Conservation (phyloP, 1,140 invertebrate species). For the Agrilus planipennis region DNA sequence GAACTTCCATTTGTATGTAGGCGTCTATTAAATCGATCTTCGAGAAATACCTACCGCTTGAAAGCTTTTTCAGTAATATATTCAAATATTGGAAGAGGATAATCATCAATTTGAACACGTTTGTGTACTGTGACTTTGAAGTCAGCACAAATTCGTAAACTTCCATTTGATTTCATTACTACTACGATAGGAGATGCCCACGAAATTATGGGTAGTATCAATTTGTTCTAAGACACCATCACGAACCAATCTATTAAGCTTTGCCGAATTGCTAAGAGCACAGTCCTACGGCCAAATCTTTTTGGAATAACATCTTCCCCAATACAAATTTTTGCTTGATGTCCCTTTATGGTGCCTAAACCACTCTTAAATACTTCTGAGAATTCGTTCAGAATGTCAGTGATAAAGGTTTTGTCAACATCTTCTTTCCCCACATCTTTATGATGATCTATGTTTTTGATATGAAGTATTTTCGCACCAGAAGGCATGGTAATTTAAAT, state of each 20-base stretch:
- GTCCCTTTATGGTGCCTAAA: not conserved
- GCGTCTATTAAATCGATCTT: slow-evolving; percentile 3
- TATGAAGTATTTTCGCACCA: not conserved
- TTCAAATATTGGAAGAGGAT: slow-evolving; percentile 11
- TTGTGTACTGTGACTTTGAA: slow-evolving; percentile 16
- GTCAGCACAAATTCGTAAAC: slow-evolving; percentile 11
- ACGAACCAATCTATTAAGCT: not conserved
- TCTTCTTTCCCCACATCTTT: not conserved
- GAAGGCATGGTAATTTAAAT: not conserved
- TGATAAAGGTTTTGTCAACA: not conserved
- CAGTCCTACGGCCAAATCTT: not conserved
- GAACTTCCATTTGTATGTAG: slow-evolving; percentile 1
- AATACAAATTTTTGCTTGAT: not conserved
- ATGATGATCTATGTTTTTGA: not conserved
- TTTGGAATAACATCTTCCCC: not conserved
- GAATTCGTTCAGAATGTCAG: not conserved
- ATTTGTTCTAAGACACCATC: not conserved
- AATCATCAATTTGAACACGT: slow-evolving; percentile 15
- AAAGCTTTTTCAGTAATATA: slow-evolving; percentile 1
- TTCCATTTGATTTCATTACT: slow-evolving; percentile 33
- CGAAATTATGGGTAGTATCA: not conserved
- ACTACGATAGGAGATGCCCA: slow-evolving; percentile 35
- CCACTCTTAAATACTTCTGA: not conserved
- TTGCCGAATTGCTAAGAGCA: not conserved
- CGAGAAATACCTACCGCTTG: slow-evolving; percentile 1